Conservation (phyloP, 2,113 vertebrate species). For the Gopherus flavomarginatus region DNA sequence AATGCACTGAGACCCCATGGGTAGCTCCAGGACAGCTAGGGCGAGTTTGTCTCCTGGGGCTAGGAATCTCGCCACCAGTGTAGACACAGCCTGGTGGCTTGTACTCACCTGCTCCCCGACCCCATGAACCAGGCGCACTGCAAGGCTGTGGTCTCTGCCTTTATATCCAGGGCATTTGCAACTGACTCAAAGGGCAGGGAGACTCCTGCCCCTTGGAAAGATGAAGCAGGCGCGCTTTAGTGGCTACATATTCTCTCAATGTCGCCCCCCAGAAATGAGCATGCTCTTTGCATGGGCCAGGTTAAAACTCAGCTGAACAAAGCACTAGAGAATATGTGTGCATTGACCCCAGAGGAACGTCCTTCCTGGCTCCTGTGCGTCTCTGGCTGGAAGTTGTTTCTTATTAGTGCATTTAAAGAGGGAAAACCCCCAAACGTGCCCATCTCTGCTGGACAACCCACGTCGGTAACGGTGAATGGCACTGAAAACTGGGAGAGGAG, state of each 20-base stretch:
- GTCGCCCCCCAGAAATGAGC: background rate
- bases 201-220: background rate
- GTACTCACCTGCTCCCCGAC: background rate
- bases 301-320: background rate
- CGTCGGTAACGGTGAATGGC: background rate
- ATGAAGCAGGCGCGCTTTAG: background rate
- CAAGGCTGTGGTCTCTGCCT: background rate
- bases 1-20: too few relatives aligned
- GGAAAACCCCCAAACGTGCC: too few relatives aligned
- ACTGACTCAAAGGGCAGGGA: background rate
- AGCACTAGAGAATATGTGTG: too few relatives aligned
- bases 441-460: background rate
- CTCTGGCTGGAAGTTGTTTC: background rate
- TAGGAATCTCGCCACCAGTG: too few relatives aligned
- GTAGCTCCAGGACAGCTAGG: too few relatives aligned
- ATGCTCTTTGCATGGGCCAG: background rate
- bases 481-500: background rate
- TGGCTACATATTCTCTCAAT: background rate
- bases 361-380: background rate
- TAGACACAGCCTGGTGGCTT: rapidly evolving
- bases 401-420: background rate
- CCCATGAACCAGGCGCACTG: background rate
- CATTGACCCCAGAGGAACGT: background rate
- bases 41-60: too few relatives aligned
- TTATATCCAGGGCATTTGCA: background rate